phyloP scores from a whole-genome alignment of 2,888 invertebrate species.

The Plebejus argus region DNA sequence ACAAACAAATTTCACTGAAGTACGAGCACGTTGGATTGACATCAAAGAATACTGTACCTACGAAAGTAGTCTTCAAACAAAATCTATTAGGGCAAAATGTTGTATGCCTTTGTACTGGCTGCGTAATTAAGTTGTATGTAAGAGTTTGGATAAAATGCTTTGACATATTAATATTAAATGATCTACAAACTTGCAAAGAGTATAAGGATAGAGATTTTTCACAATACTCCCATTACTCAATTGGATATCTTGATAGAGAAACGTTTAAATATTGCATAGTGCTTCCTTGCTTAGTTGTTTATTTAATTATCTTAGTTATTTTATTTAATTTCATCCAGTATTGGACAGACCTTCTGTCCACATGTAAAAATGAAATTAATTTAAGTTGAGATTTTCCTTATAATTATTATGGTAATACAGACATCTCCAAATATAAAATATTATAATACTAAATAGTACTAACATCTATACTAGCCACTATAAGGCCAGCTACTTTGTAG shows the following conservation, averaged over 20 bases:
- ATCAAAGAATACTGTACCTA: conserved; percentile 23
- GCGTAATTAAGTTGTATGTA: conserved; percentile 14
- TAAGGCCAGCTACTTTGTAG: background rate
- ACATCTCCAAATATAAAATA: background rate
- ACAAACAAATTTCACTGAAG: background rate
- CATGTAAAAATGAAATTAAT: too few species aligned
- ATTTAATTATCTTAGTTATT: too few species aligned
- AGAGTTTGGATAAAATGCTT: conserved; percentile 11
- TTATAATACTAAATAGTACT: background rate
- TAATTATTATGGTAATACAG: too few species aligned
- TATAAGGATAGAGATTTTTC: background rate
- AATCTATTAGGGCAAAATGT: conserved; percentile 24
- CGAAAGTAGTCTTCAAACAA: conserved; percentile 4
- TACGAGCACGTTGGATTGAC: background rate
- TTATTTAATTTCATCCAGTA: too few species aligned
- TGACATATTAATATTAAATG: background rate
- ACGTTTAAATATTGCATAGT: too few species aligned
- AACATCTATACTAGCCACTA: too few species aligned
- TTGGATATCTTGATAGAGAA: too few species aligned
- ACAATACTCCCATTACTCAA: background rate
- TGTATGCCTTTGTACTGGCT: background rate
- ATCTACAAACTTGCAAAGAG: background rate
- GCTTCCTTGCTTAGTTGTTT: too few species aligned
- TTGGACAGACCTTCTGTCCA: too few species aligned
- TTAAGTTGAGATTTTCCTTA: too few species aligned